Evolutionary conservation across 2,888 invertebrate genomes (phyloP), one percentile per base, ranked within the genome.

Genomic region (Brachycybe producta): DNA sequence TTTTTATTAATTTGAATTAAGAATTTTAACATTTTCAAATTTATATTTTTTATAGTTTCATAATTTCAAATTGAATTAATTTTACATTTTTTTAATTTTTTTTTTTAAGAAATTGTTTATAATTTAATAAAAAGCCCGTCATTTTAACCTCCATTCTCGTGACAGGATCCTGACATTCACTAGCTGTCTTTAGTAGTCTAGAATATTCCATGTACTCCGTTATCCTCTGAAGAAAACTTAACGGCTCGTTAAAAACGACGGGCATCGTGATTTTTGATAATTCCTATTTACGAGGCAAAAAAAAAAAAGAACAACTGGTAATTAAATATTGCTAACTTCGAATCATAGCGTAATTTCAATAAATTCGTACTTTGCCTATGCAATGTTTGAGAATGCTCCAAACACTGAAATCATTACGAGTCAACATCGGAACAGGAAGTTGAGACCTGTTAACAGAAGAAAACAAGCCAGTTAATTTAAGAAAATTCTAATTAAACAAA

Each of bases 231-330:
- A 95, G 79, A 70, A 94, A 92, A 61, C 87, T 88, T 55, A 95
- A 73, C 8, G 94, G 94, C 69, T 95, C 94, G 71, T 94, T 95
- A 73, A 94, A 90, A 58, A 86, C 82, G 57, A 94, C 88, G 55
- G 94, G 94, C 88, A 94, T 91, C 32, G 91, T 86, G 69, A 92
- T 90, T 74, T 91, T 91, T 65, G 88, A 88, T 59, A 94, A 73
- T 70, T 94, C 92, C 73, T 68, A 58, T 38, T 60, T 60, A 54
- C 38, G 24, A 24, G 39, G 30, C 42, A 17, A 38, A 28, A 27
- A 52, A 40, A 32, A 48, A 17, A 23, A 35, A 46, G 17, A 24
- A n/a, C 15, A 38, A 17, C 4, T 5, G 13, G 19, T 13, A 8
- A 23, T 8, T n/a, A 11, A 41, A 24, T 38, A 7, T 8, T n/a